Percentiles rank a stretch among this genome's conserved stretches.
Evolutionary conservation across 2,888 invertebrate genomes (phyloP).

Genomic region (Xanthia togata): DNA sequence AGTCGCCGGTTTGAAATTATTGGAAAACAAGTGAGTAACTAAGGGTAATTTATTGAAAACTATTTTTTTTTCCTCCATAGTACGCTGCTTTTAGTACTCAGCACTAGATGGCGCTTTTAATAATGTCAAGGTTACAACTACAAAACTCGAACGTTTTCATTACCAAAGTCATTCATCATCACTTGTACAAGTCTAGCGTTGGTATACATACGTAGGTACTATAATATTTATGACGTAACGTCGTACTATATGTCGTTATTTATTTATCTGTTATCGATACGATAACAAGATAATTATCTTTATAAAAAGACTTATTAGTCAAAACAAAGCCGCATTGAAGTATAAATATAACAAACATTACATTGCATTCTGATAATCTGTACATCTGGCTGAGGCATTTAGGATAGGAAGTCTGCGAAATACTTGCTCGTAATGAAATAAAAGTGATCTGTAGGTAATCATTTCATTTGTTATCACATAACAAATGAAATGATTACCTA

Average conservation of each 20-base stretch:
- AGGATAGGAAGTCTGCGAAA: background rate
- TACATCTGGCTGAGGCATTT: background rate
- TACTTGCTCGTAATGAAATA: background rate
- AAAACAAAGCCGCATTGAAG: constrained; percentile 17
- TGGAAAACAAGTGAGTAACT: constrained; percentile 81
- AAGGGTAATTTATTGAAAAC: background rate
- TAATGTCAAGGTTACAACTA: background rate
- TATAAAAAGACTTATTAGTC: background rate
- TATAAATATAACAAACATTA: background rate
- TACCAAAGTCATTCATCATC: background rate
- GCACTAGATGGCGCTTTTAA: constrained; percentile 26
- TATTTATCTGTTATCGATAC: constrained; percentile 14
- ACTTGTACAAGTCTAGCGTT: background rate
- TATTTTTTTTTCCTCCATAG: background rate
- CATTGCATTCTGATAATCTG: background rate
- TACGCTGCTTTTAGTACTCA: background rate
- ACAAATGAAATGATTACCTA: background rate
- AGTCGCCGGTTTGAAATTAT: constrained; percentile 77
- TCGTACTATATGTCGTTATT: background rate
- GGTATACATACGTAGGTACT: background rate
- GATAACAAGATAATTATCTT: constrained; percentile 1
- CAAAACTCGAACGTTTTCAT: background rate
- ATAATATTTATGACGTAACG: background rate
- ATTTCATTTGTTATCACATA: background rate
- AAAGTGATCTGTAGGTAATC: constrained; percentile 1